Base-by-base conservation (phyloP, 53 echinoderm and acorn worm species). In the Arbacia lixula region DNA sequence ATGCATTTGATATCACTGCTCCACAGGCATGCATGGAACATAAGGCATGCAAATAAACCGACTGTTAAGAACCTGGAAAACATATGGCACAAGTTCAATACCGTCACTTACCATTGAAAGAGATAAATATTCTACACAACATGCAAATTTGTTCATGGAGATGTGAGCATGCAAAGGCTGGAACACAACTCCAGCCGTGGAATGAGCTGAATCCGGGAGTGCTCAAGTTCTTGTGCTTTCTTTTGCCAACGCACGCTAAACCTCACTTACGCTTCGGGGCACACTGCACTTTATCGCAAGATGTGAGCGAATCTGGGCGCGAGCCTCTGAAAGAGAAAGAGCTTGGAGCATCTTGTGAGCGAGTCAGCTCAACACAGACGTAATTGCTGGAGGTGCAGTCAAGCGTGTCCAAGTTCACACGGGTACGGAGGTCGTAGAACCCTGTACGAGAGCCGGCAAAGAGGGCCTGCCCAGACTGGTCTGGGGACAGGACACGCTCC, bases 361-460 rank as follows among this genome's bases (percentile, higher is more conserved):
- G 80, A 42, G 58, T 16, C 66, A 96, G 34, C 46, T 93, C 88
- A 26, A 91, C 91, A 55, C 96, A 96, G 42, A 96, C 77, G 72
- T 71, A 89, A 52, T 56, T 85, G 33, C 56, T 56, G 26, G 38
- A 35, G 17, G 76, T 76, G 65, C 96, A 96, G 60, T 71, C 83
- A 17, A 94, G 34, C 4, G 89, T 68, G 19, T 83, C 52, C 12
- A 66, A 80, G 25, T 95, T 71, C 5, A 96, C 53, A 31, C 62
- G 68, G 2, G 90, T 89, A 17, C 87, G 91, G 16, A 96, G 76
- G 66, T 91, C 91, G 12, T 77, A 72, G 77, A 96, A 93, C 22
- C 36, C 72, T 5, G 87, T 72, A 3, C 53, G 68, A 12, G 85
- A 55, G 36, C 93, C 96, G 1, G 90, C 31, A 6, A 81, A 46